Conservation (phyloP, 1,140 invertebrate genomes). For the Drusus annulatus region DNA sequence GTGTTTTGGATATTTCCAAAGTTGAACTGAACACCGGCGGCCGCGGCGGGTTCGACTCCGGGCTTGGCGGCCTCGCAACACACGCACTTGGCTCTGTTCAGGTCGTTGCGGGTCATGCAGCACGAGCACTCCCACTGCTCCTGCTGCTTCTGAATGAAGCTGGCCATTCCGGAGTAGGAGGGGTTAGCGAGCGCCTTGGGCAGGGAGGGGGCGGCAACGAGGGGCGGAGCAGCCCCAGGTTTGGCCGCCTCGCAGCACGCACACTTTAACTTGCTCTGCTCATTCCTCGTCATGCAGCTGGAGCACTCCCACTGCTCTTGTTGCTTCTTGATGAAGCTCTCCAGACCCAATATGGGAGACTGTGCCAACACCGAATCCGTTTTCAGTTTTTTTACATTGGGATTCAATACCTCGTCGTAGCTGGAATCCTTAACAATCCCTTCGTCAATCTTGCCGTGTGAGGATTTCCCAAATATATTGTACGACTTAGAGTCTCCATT, state of each 20-base stretch:
- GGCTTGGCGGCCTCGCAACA: constrained; percentile 81
- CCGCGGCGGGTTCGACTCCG: constrained; percentile 59
- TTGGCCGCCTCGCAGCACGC: constrained; percentile 75
- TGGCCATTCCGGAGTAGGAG: constrained; percentile 57
- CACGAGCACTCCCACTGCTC: constrained; percentile 78
- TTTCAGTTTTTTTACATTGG: constrained; percentile 33
- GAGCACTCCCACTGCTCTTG: constrained; percentile 76
- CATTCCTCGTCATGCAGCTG: constrained; percentile 78
- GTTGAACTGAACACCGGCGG: constrained; percentile 43
- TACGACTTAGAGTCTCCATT: constrained; percentile 30
- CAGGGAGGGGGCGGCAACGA: too few species aligned
- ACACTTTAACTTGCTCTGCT: constrained; percentile 73
- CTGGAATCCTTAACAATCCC: neutral
- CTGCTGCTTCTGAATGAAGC: constrained; percentile 65
- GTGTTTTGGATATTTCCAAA: constrained; percentile 38
- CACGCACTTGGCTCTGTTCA: constrained; percentile 73
- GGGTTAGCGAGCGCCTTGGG: constrained; percentile 51
- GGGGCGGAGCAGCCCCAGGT: constrained; percentile 61
- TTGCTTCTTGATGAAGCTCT: constrained; percentile 45
- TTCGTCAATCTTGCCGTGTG: neutral
- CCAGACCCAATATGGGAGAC: constrained; percentile 12
- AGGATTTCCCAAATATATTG: constrained; percentile 10
- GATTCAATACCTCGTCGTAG: constrained; percentile 4
- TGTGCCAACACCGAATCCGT: neutral
- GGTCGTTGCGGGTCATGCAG: constrained; percentile 78